Evolutionary conservation across 2,888 invertebrate genomes (phyloP).

Genomic region (Schizaphis graminum): DNA sequence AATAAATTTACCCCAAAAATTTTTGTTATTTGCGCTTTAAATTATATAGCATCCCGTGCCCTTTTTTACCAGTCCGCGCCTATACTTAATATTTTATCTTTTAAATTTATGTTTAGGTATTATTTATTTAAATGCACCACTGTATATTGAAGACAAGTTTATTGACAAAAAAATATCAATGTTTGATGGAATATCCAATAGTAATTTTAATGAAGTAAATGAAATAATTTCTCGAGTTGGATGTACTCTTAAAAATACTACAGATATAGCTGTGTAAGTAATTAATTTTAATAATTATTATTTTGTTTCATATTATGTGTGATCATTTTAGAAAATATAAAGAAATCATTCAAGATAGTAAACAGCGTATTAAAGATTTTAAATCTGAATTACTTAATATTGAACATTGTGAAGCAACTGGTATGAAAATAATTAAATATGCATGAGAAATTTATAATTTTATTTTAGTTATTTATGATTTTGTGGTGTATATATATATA

Average conservation of each 20-base stretch:
- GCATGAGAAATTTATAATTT: not conserved
- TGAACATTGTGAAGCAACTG: constrained; percentile 41
- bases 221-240: constrained; percentile 43
- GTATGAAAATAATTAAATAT: constrained; percentile 22
- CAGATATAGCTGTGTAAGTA: constrained; percentile 45
- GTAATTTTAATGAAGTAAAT: constrained; percentile 57
- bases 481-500: too few relatives aligned
- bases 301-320: not conserved
- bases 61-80: too few relatives aligned
- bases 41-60: too few relatives aligned
- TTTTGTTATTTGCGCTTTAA: too few relatives aligned
- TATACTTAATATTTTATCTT: not conserved
- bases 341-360: constrained; percentile 60
- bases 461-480: not conserved
- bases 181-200: constrained; percentile 32
- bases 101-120: constrained; percentile 32
- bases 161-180: constrained; percentile 52
- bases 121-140: constrained; percentile 38
- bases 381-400: constrained; percentile 51
- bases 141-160: constrained; percentile 41
- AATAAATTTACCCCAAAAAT: too few relatives aligned
- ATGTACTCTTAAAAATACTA: constrained; percentile 18
- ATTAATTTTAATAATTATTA: not conserved
- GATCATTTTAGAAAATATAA: constrained; percentile 54
- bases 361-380: constrained; percentile 53